Evolutionary conservation across 2,888 invertebrate genomes (phyloP), one percentile per base, ranked within the genome.

Genomic region (Gymnosoma rotundatum): DNA sequence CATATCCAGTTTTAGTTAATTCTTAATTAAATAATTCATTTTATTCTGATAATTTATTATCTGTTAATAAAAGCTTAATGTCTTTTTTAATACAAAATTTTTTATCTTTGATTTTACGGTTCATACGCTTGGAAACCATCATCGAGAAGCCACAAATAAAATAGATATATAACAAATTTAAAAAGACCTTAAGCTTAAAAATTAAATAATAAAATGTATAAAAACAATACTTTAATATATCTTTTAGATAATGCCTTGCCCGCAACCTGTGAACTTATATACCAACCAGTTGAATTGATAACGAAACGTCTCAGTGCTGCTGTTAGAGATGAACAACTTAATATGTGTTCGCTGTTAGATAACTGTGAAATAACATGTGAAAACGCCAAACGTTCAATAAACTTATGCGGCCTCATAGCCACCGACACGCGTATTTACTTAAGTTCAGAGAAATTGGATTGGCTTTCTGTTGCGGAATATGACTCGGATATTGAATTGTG

Each of bases 341-440:
- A 93, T 90, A 91, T 93, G 86, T 90, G 93, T 38, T 91, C 93
- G 0, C 83, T 94, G 1, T 91, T 93, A 52, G 92, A 92, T 78
- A 89, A 90, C 21, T 93, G 93, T 45, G 89, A 89, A 67, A 89
- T 93, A 36, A 90, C 88, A 2, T 89, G 90, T 64, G 91, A 90
- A 42, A 87, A 89, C 20, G 88, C 88, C 21, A 89, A 89, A 75
- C 90, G 89, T 58, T 86, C 83, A 16, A 88, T 90, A 66, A 83
- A 89, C 14, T 83, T 90, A 20, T 90, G 90, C 14, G 88, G 91
- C 2, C 88, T 93, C 6, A 80, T 93, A 10, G 90, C 92, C 14
- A 91, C 91, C 36, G 91, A 92, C 48, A 91, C 93, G 0, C 91
- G 92, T 64, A 87, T 94, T 48, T 90, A 93, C 80, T 87, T 94